phyloP scores from a whole-genome alignment of 2,888 invertebrate species.

The Syrista parreyssii region DNA sequence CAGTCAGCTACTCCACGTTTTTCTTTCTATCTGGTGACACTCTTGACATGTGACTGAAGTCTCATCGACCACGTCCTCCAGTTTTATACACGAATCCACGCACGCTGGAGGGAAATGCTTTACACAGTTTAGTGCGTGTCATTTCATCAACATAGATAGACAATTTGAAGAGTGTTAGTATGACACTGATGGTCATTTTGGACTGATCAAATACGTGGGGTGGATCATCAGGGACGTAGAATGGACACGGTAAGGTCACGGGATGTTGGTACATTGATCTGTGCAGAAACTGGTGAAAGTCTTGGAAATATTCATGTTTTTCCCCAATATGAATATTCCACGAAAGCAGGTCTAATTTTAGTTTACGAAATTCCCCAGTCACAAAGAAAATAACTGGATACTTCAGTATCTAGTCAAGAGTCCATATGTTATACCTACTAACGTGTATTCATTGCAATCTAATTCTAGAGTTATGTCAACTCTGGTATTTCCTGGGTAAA shows the following conservation, averaged over 20 bases:
- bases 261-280: background rate
- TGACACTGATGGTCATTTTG: background rate
- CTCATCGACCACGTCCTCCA: constrained; percentile 12
- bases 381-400: background rate
- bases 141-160: background rate
- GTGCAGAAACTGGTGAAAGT: background rate
- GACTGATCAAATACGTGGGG: background rate
- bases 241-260: background rate
- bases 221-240: background rate
- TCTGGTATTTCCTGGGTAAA: background rate
- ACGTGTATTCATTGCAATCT: background rate
- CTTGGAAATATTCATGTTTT: background rate
- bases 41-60: constrained; percentile 19
- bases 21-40: background rate
- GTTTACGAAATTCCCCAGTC: background rate
- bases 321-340: background rate
- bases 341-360: background rate
- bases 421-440: background rate
- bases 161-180: background rate
- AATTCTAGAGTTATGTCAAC: background rate
- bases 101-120: background rate
- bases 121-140: background rate
- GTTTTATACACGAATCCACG: constrained; percentile 16
- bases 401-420: background rate
- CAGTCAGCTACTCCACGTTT: background rate